A percentile compares a stretch with the other conserved stretches of the same genome.
phyloP scores from a whole-genome alignment of 2,113 vertebrate genomes.

The Parotia lawesii region DNA sequence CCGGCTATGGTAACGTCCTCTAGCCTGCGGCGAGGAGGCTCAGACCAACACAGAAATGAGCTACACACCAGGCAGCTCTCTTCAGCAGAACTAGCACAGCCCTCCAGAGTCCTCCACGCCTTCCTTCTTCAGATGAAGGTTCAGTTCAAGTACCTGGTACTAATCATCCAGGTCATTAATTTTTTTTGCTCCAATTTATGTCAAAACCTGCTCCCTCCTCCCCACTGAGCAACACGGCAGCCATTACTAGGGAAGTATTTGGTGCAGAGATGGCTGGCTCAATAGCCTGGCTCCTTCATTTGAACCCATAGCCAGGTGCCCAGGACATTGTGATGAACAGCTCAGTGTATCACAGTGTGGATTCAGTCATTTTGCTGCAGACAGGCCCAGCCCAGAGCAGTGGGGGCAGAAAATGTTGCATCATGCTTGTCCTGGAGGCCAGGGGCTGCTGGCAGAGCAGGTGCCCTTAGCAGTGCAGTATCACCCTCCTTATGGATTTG shows the following conservation, averaged over 20 bases:
- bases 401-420: background rate
- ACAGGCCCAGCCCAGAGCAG: background rate
- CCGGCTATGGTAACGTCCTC: background rate
- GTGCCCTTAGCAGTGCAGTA: background rate
- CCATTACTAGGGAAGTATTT: background rate
- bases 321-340: background rate
- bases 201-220: background rate
- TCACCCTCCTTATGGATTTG: background rate
- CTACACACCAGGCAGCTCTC: background rate
- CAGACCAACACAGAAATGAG: conserved; percentile 6
- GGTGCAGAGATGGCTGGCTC: background rate
- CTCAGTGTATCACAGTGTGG: background rate
- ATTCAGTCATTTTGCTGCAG: background rate
- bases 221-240: background rate
- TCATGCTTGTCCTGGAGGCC: background rate
- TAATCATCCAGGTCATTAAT: conserved; percentile 16
- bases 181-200: background rate
- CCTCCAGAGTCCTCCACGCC: background rate
- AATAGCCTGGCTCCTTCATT: background rate
- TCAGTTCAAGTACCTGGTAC: conserved; percentile 2
- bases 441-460: background rate
- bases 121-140: background rate
- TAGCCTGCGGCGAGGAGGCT: background rate
- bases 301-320: background rate
- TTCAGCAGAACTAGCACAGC: conserved; percentile 15